A percentile compares a stretch with the other conserved stretches of the same genome.
Conservation (phyloP, 2,888 invertebrate species). For the Criorhina ranunculi region DNA sequence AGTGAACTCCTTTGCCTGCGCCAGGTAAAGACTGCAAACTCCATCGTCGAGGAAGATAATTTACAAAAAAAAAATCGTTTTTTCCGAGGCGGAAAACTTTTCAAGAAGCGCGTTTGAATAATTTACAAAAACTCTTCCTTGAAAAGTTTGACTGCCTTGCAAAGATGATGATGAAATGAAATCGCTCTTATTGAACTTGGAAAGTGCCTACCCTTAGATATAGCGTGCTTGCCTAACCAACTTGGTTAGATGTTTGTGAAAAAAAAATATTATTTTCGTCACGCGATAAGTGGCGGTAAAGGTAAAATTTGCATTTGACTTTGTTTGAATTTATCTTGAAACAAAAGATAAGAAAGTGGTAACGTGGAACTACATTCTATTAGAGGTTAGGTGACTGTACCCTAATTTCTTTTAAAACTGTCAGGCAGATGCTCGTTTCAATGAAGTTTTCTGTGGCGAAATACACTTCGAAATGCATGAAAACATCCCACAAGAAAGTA, state of each 20-base stretch:
- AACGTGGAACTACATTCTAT: not conserved
- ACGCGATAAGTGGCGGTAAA: not conserved
- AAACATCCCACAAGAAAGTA: too few relatives aligned
- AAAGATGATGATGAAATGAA: conserved; percentile 52
- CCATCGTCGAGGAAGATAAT: not conserved
- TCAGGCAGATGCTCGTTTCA: too few relatives aligned
- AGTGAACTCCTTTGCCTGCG: conserved; percentile 9
- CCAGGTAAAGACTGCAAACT: conserved; percentile 12
- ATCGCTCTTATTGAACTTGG: conserved; percentile 50
- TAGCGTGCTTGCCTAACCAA: not conserved
- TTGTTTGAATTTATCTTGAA: conserved; percentile 3
- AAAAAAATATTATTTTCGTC: not conserved
- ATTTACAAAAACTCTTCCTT: conserved; percentile 43
- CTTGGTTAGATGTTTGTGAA: not conserved
- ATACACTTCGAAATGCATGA: too few relatives aligned
- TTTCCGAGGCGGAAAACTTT: conserved; percentile 7
- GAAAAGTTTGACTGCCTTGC: conserved; percentile 12
- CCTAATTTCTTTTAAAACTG: not conserved
- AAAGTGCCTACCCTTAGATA: not conserved
- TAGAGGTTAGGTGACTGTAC: not conserved
- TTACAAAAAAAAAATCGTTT: not conserved
- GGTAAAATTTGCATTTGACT: not conserved
- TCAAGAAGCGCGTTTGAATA: conserved; percentile 48
- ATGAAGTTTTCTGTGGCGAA: too few relatives aligned
- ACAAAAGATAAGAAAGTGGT: not conserved